Evolutionary conservation across 2,888 invertebrate species (phyloP).

Genomic region (Campoletis raptor): DNA sequence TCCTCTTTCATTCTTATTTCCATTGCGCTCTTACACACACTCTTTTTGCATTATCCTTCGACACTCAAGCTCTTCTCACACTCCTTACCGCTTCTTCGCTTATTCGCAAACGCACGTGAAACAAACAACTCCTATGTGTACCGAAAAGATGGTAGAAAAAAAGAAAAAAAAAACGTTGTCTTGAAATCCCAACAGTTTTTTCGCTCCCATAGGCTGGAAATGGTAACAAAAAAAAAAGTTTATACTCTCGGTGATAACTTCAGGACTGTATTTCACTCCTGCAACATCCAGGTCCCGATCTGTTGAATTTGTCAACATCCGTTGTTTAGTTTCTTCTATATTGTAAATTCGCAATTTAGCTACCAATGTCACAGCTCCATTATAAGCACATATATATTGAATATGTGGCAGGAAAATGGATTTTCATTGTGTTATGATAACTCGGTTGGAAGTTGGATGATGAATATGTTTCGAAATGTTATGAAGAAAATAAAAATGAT

Average conservation of each 20-base stretch:
- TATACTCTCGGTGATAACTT: background rate
- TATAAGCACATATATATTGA: background rate
- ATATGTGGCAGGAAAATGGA: background rate
- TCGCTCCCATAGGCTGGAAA: background rate
- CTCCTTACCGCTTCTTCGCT: constrained; percentile 17
- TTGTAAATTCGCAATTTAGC: background rate
- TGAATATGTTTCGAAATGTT: constrained; percentile 2
- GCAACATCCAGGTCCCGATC: background rate
- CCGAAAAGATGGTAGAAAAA: constrained; percentile 26
- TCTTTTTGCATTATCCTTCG: constrained; percentile 62
- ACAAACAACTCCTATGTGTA: constrained; percentile 36
- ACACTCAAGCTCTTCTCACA: constrained; percentile 37
- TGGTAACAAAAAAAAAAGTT: background rate
- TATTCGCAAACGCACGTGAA: constrained; percentile 31
- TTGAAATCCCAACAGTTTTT: constrained; percentile 6
- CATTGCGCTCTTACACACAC: constrained; percentile 55
- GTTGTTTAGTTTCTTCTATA: background rate
- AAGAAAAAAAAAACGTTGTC: constrained; percentile 28
- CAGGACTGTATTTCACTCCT: background rate
- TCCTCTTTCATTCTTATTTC: constrained; percentile 65
- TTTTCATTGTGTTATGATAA: background rate
- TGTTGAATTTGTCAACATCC: background rate
- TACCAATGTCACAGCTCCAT: background rate
- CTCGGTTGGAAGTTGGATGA: background rate
- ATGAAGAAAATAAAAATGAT: constrained; percentile 33